A percentile compares a stretch with the other conserved stretches of the same genome.
Evolutionary conservation across 2,888 invertebrate genomes (phyloP).

Genomic region (Sinhomidia bicolor): DNA sequence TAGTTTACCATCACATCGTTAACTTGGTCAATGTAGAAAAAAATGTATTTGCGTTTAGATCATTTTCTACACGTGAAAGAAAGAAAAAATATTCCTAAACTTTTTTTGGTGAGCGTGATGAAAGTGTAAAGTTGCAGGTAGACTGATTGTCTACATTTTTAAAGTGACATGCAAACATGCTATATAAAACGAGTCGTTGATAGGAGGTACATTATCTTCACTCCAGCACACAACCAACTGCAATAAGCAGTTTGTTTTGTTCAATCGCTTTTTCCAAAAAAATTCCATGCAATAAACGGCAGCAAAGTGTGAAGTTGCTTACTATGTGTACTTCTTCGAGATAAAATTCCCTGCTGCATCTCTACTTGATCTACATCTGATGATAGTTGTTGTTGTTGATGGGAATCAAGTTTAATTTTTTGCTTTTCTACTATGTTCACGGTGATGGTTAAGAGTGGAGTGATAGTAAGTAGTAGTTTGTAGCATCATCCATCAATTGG

Average conservation of each 20-base stretch:
- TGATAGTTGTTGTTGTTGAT: neutral
- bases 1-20: neutral
- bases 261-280: neutral
- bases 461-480: neutral
- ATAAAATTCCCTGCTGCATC: neutral
- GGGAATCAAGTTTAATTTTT: neutral
- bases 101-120: neutral
- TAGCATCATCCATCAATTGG: neutral
- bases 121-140: neutral
- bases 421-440: neutral
- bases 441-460: neutral
- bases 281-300: neutral
- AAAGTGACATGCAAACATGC: neutral
- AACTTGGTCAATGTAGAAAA: too few relatives aligned
- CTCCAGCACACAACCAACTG: too few relatives aligned
- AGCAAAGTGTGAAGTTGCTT: neutral
- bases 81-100: neutral
- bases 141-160: neutral
- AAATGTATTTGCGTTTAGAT: neutral
- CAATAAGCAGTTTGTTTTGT: neutral
- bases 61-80: too few relatives aligned
- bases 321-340: neutral
- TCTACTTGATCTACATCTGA: neutral
- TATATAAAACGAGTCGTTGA: neutral
- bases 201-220: neutral